Evolutionary conservation across 2,113 vertebrate genomes (phyloP), one percentile per base, ranked within the genome.

Genomic region (Ciconia stormi): DNA sequence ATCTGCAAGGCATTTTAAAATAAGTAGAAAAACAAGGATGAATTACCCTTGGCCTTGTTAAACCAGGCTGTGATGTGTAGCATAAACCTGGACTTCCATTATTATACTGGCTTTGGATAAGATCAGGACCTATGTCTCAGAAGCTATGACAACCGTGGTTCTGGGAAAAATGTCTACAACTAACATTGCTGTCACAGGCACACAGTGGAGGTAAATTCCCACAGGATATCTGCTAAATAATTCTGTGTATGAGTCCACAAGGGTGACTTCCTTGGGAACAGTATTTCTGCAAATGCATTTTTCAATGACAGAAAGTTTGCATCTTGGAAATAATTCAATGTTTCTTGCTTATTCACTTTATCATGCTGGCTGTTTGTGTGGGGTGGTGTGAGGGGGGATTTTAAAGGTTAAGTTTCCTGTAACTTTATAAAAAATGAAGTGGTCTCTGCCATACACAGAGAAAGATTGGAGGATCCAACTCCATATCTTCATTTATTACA

Each of bases 381-480:
- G 1, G 3, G 1, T 1, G 1, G 3, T 46, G 9, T 20, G 7
- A 14, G 18, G 4, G 7, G 15, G 10, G 2, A 29, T 67, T 73
- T 73, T 52, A 70, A 86, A 74, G 26, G 22, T 22, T 40, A 23
- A 13, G n/a, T 83, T 80, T 93, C 34, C 9, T 9, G 2, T 21
- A 26, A 21, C 23, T 82, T 71, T 40, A 38, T 73, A 25, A 77
- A 23, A 81, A 85, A 32, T 30, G 7, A 87, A 79, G 8, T 20
- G 3, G 3, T 85, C 11, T 38, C n/a, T 89, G 13, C 3, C 7
- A 67, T 23, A 52, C 1, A 4, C 6, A 36, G 25, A 25, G 46
- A 47, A 73, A 44, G 4, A 44, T 1, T 36, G 27, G 10, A 53
- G 14, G 13, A 80, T 38, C 9, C 22, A 36, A 53, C 25, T 69